Evolutionary conservation across 2,113 vertebrate genomes (phyloP), one percentile per base, ranked within the genome.

Genomic region (Zapus hudsonius): DNA sequence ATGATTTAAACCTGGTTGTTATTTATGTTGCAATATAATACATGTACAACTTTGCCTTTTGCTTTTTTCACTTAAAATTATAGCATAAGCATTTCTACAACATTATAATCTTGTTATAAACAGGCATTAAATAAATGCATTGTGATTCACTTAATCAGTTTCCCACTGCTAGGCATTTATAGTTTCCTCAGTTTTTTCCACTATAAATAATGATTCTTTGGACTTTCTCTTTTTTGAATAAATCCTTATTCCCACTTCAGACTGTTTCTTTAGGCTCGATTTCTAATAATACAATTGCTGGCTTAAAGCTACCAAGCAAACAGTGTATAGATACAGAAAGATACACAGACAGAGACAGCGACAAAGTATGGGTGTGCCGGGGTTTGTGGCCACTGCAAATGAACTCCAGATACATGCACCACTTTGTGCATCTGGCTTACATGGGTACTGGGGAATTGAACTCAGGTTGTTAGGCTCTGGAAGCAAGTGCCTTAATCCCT

Each of bases 71-170:
- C 81, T 94, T 87, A 87, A 95, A 96, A 93, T 92, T 90, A 95
- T 17, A 90, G 84, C 31, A 64, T 84, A 86, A 76, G 63, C 87
- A 81, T 92, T 93, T 95, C 92, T 25, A 92, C 55, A 89, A 52
- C 91, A 89, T 94, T 91, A 84, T 91, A 94, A 96, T 84, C 76
- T 92, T 76, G 69, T 89, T 66, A 86, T 81, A 95, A 94, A 90
- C 76, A 93, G 70, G 94, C 44, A 91, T 91, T 91, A 90, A 70
- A 74, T 36, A 78, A 96, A 87, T 74, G n/a, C 52, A 84, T 70
- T 29, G 10, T 94, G 91, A 96, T 91, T 94, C 74, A 93, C 59
- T 95, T 96, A 92, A 96, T 97, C 96, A 96, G 81, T 90, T 95
- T 95, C 91, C 96, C 44, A 95, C 87, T 87, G 89, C 69, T 92